phyloP scores from a whole-genome alignment of 2,888 invertebrate species.

The Lepidochrysops patricia region DNA sequence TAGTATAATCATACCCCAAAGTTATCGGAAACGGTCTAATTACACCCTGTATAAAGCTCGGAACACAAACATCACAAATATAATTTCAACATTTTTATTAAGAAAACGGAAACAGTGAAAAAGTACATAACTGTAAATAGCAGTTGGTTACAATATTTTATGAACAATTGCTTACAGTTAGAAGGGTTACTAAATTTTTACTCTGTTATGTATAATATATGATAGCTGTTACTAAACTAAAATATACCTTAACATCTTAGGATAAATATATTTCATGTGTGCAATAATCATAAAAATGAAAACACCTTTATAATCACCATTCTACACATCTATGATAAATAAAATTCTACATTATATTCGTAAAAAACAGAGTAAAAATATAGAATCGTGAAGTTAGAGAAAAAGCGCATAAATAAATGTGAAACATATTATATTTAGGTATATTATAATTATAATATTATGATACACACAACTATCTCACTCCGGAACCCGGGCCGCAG shows the following conservation, averaged over 20 bases:
- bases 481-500: slow-evolving; percentile 32
- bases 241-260: slow-evolving; percentile 8
- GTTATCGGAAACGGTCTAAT: too few species aligned
- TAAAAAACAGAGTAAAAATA: slow-evolving; percentile 52
- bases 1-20: too few species aligned
- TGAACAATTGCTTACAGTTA: slow-evolving; percentile 64
- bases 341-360: slow-evolving; percentile 9
- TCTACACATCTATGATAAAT: slow-evolving; percentile 8
- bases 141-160: slow-evolving; percentile 66
- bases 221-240: slow-evolving; percentile 12
- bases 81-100: slow-evolving; percentile 73
- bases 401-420: slow-evolving; percentile 58
- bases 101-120: slow-evolving; percentile 75
- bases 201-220: slow-evolving; percentile 39
- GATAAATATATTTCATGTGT: slow-evolving; percentile 3
- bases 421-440: slow-evolving; percentile 47
- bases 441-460: slow-evolving; percentile 37
- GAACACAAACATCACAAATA: not conserved
- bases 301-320: not conserved
- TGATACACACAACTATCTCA: slow-evolving; percentile 48
- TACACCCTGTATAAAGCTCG: not conserved
- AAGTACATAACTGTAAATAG: slow-evolving; percentile 74
- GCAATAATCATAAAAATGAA: slow-evolving; percentile 6
- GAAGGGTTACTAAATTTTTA: slow-evolving; percentile 47
- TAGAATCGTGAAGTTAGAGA: slow-evolving; percentile 52